phyloP scores from a whole-genome alignment of 2,888 invertebrate genomes.

The Leucozona laternaria region DNA sequence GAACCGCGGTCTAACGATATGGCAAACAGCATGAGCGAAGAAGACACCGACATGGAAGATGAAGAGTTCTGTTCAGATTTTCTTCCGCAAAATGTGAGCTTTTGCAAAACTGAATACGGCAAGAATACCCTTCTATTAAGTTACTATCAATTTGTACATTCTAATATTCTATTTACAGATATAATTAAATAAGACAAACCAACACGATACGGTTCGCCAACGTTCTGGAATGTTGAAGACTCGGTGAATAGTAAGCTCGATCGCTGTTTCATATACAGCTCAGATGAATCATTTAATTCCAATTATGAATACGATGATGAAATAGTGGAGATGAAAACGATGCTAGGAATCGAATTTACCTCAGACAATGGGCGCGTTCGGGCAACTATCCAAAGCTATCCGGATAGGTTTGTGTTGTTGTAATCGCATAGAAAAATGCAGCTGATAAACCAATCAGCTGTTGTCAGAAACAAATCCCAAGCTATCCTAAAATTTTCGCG shows the following conservation, averaged over 20 bases:
- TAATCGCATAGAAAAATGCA: too few relatives aligned
- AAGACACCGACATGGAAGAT: constrained; percentile 81
- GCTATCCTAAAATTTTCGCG: too few relatives aligned
- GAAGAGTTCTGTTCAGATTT: constrained; percentile 85
- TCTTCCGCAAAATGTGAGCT: constrained; percentile 87
- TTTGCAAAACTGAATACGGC: constrained; percentile 86
- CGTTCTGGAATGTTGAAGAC: constrained; percentile 82
- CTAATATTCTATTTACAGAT: constrained; percentile 8
- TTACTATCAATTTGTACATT: background rate
- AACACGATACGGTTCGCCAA: constrained; percentile 83
- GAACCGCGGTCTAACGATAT: constrained; percentile 97
- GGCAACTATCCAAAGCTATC: too few relatives aligned
- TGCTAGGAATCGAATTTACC: constrained; percentile 91
- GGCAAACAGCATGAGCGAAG: constrained; percentile 86
- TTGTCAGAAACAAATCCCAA: too few relatives aligned
- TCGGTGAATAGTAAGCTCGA: constrained; percentile 64
- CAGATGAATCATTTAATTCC: constrained; percentile 85
- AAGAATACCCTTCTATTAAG: constrained; percentile 37
- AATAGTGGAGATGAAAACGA: constrained; percentile 83
- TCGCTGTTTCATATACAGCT: constrained; percentile 79
- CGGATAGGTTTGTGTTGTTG: too few relatives aligned
- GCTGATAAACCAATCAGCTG: too few relatives aligned
- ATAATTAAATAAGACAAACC: constrained; percentile 81
- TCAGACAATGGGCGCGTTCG: too few relatives aligned
- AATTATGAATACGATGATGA: constrained; percentile 84